These are phyloP conservation scores for Pelusios castaneus DNA, from an alignment of 2,113 vertebrate genomes.

Conservation along the genomic window DNA sequence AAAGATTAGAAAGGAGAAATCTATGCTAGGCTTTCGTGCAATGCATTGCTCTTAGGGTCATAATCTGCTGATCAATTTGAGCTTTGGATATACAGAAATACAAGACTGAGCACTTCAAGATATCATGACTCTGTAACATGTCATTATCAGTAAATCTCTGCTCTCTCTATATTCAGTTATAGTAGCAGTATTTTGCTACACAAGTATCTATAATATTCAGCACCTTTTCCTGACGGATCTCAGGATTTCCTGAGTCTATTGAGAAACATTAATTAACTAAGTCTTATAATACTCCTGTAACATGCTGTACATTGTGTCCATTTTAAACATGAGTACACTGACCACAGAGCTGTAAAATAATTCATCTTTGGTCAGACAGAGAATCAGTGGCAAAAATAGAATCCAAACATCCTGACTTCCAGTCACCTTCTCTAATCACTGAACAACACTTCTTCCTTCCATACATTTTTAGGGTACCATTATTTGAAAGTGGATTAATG, in stretches of 20 bases:
- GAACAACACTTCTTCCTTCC: background rate
- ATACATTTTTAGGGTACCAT: background rate
- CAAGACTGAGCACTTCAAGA: background rate
- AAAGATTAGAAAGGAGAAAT: background rate
- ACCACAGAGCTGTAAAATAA: slow-evolving; percentile 6
- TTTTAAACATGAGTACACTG: slow-evolving; percentile 19
- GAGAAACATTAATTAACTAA: background rate
- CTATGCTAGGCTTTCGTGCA: background rate
- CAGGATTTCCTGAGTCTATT: background rate
- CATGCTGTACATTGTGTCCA: background rate
- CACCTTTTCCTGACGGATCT: background rate
- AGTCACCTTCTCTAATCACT: background rate
- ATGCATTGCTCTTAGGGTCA: background rate
- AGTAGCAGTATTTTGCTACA: background rate
- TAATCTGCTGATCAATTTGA: background rate
- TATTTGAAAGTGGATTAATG: background rate
- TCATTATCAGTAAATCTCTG: background rate
- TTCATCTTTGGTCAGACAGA: slow-evolving; percentile 12
- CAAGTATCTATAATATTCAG: background rate
- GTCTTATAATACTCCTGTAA: background rate
- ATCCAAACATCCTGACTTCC: accelerated
- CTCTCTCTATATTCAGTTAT: background rate
- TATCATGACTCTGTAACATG: background rate
- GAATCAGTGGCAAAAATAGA: background rate
- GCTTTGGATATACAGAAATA: background rate